Evolutionary conservation across 1,140 invertebrate genomes (phyloP).

Genomic region (Drosophila nasuta): DNA sequence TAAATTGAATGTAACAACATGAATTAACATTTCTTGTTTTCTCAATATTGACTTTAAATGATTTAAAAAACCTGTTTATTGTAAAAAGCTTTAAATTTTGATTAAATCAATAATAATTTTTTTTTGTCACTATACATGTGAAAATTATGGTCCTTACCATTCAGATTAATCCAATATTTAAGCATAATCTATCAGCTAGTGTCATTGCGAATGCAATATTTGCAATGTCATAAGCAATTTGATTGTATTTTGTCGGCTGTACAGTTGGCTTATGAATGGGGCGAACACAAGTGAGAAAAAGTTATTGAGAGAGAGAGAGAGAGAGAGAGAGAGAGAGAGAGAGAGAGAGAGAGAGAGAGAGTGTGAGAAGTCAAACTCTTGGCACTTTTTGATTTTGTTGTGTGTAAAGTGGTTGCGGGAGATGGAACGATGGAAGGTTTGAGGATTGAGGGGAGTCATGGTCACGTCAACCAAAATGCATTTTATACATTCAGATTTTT

Average conservation of each 20-base stretch:
- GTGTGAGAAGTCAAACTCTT: slow-evolving; percentile 38
- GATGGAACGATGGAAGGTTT: background rate
- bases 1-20: too few relatives aligned
- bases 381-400: slow-evolving; percentile 9
- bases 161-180: background rate
- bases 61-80: too few relatives aligned
- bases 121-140: too few relatives aligned
- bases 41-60: too few relatives aligned
- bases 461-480: slow-evolving; percentile 76
- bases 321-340: background rate
- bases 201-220: background rate
- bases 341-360: background rate
- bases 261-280: background rate
- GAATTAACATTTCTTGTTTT: too few relatives aligned
- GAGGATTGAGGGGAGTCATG: slow-evolving; percentile 26
- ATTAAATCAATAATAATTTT: too few relatives aligned
- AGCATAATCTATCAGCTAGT: background rate
- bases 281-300: background rate
- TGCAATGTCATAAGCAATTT: background rate
- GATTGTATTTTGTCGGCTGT: slow-evolving; percentile 39
- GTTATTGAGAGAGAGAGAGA: background rate
- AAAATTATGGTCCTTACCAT: background rate
- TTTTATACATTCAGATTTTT: slow-evolving; percentile 60
- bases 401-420: background rate
- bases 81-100: too few relatives aligned